These are phyloP conservation scores for Ctenodactylus gundi DNA, from an alignment of 2,113 vertebrate species.

Conservation along the genomic window DNA sequence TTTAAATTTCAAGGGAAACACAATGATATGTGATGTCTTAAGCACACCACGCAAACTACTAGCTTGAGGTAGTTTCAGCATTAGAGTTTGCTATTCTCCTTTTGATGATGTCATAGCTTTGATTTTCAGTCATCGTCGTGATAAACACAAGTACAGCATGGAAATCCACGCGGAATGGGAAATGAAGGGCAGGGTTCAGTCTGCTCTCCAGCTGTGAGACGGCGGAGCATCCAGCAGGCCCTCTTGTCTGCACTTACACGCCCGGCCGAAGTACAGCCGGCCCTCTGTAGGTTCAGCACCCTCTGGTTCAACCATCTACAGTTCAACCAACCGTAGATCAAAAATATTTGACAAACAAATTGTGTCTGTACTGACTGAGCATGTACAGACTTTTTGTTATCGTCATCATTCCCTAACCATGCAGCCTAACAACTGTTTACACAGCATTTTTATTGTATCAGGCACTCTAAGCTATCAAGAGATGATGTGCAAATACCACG, in stretches of 20 bases:
- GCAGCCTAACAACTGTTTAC: not conserved
- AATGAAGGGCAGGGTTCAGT: rapidly evolving
- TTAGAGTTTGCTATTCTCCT: not conserved
- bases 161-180: not conserved
- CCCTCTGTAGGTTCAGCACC: not conserved
- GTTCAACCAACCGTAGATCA: not conserved
- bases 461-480: not conserved
- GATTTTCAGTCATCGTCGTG: not conserved
- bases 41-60: not conserved
- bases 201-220: not conserved
- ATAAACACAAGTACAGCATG: not conserved
- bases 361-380: not conserved
- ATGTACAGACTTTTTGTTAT: not conserved
- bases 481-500: not conserved
- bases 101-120: not conserved
- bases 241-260: too few relatives aligned
- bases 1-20: not conserved
- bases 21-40: not conserved
- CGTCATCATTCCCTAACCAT: not conserved
- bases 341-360: not conserved
- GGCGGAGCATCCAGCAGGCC: not conserved
- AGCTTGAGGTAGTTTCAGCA: not conserved
- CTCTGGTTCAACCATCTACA: not conserved
- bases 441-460: not conserved
- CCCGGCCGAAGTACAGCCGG: too few relatives aligned